Percentiles rank a stretch among this genome's conserved stretches.
These are phyloP conservation scores for Regulus satrapa DNA, from an alignment of 2,113 vertebrate species.

Conservation along the genomic window DNA sequence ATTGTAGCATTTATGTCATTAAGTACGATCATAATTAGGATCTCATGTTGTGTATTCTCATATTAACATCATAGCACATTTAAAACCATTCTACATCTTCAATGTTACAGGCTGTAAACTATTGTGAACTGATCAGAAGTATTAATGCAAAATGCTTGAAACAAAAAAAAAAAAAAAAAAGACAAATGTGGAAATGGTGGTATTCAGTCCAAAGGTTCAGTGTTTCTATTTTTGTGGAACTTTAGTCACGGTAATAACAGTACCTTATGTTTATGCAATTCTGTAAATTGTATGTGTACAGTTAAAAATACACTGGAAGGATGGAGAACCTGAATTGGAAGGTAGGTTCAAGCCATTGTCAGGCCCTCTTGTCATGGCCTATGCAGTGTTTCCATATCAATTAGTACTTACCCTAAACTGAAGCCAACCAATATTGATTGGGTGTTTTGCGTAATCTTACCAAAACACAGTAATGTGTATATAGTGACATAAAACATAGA, in stretches of 20 bases:
- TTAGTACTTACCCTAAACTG: constrained; percentile 33
- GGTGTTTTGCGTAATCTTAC: constrained; percentile 70
- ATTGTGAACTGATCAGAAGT: constrained; percentile 38
- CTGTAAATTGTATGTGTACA: constrained; percentile 66
- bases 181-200: constrained; percentile 51
- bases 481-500: constrained; percentile 62
- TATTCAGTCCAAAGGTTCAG: constrained; percentile 51
- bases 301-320: constrained; percentile 49
- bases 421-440: constrained; percentile 42
- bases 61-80: not conserved
- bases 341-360: constrained; percentile 61
- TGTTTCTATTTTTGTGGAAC: constrained; percentile 66
- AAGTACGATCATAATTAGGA: not conserved
- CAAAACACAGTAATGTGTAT: constrained; percentile 75
- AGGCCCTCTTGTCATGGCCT: constrained; percentile 39
- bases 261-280: constrained; percentile 65
- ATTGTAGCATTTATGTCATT: constrained; percentile 1
- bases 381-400: constrained; percentile 48
- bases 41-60: not conserved
- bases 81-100: not conserved
- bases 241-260: constrained; percentile 36
- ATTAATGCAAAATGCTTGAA: constrained; percentile 43
- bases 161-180: not conserved
- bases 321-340: constrained; percentile 54
- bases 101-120: constrained; percentile 40